Base-by-base conservation (phyloP, 2,797 vertebrate genomes). In the Eutrigla gurnardus region DNA sequence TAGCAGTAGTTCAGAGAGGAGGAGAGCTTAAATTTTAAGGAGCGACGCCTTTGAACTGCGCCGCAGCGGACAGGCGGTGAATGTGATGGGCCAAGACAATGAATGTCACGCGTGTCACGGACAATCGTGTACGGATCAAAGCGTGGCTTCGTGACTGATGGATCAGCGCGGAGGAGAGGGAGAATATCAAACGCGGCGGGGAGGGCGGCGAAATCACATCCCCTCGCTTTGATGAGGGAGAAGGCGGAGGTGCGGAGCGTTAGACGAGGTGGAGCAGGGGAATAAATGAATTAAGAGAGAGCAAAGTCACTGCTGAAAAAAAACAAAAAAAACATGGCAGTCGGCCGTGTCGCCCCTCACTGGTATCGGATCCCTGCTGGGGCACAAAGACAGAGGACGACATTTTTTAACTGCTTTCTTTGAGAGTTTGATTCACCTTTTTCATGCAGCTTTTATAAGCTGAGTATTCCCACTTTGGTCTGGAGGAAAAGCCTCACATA, bases 111-210 rank as follows among this genome's bases (percentile, higher is more conserved):
- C 52, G 13, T 72, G 78, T 73, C 82, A 59, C 8, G 39, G 70
- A 70, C 47, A 72, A 80, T 76, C 66, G 39, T 76, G 75, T 70
- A 40, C 3, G 17, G 82, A 91, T 90, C 89, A 86, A 90, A 89
- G 87, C 11, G 3, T 1, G 33, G 76, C 69, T 77, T 79, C 39
- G 5, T 72, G 71, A 82, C 60, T 78, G 84, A 91, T 80, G 76
- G 81, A 84, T 81, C 68, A 43, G 46, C 7, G 62, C 12, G 1
- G 76, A 75, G 69, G 64, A 77, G 76, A 65, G 77, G 3, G 58
- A 50, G 74, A 66, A 84, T 78, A 81, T 89, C 77, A 91, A 72
- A 81, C 71, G 3, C 75, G 42, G 73, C 9, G 4, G 59, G 73
- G 71, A 80, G 54, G 79, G 35, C 7, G 55, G 75, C 65, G 65